Evolutionary conservation across 2,797 vertebrate species (phyloP).

Genomic region (Delichon dasypus): DNA sequence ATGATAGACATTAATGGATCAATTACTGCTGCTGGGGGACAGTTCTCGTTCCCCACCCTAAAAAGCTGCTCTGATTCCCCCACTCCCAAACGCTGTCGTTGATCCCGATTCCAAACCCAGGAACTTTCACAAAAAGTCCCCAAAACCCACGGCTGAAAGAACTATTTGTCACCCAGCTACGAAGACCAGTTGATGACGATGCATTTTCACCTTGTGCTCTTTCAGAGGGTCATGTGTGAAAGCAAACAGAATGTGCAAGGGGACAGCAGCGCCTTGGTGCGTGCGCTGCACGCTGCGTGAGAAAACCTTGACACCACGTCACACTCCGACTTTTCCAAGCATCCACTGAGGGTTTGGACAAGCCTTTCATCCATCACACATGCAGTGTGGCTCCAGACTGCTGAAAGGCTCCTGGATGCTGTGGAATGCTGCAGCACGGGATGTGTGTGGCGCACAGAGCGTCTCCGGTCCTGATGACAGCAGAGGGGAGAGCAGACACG

Average conservation of each 20-base stretch:
- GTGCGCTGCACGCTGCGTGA: accelerated
- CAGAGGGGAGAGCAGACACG: not conserved
- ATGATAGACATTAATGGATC: not conserved
- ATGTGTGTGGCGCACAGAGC: not conserved
- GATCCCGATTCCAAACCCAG: not conserved
- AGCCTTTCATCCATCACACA: not conserved
- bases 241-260: not conserved
- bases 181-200: not conserved
- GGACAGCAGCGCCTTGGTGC: not conserved
- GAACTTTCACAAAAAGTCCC: not conserved
- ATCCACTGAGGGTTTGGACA: not conserved
- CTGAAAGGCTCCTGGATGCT: not conserved
- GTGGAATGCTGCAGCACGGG: not conserved
- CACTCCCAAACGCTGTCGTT: accelerated
- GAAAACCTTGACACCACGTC: not conserved
- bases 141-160: not conserved
- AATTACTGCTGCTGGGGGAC: not conserved
- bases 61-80: not conserved
- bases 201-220: not conserved
- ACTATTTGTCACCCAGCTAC: not conserved
- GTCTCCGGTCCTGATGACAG: not conserved
- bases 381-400: not conserved
- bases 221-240: not conserved
- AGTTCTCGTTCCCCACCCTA: not conserved
- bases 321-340: not conserved